Evolutionary conservation across 1,140 invertebrate genomes (phyloP), one percentile per base, ranked within the genome.

Genomic region (Pogonomyrmex californicus): DNA sequence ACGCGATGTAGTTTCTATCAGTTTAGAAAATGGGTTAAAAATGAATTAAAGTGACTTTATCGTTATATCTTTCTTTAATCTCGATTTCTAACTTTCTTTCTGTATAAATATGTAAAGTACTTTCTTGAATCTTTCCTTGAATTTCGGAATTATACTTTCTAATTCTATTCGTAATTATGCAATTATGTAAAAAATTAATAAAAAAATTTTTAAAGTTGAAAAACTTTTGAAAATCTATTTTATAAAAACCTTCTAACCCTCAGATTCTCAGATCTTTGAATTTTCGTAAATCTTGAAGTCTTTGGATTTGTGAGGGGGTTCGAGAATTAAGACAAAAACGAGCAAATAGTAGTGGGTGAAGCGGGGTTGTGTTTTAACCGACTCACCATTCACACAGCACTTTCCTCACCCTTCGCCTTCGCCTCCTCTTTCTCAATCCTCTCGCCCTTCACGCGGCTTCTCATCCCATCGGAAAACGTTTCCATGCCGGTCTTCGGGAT

Each of bases 381-480:
- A 41, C 9, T 12, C 68, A 71, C 68, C 54, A 75, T 83, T 83
- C 79, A 83, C 78, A 70, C 44, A 75, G 54, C n/a, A 75, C 54
- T 75, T 60, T 60, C n/a, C 77, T 79, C 30, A 23, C 17, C 10
- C 33, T 65, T 30, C 7, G 36, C n/a, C 58, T 51, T 14, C 10
- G 51, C 23, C 33, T 36, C 12, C 41, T 58, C 9, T 36, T 23
- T 5, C 38, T 56, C 77, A 33, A 23, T 12, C 63, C 7, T 66
- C 47, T 68, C 66, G 10, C 10, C 38, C 51, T 73, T 36, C 38
- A 49, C 54, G 38, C n/a, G 30, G 68, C 41, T 75, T 75, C 68
- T 63, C 51, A 75, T 68, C 66, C 88, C 89, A 90, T 90, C 82
- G 88, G 66, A 87, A 90, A 89, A 87, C 88, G 88, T 89, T 89